Evolutionary conservation across 2,113 vertebrate species (phyloP).

Genomic region (Centropristis striata): DNA sequence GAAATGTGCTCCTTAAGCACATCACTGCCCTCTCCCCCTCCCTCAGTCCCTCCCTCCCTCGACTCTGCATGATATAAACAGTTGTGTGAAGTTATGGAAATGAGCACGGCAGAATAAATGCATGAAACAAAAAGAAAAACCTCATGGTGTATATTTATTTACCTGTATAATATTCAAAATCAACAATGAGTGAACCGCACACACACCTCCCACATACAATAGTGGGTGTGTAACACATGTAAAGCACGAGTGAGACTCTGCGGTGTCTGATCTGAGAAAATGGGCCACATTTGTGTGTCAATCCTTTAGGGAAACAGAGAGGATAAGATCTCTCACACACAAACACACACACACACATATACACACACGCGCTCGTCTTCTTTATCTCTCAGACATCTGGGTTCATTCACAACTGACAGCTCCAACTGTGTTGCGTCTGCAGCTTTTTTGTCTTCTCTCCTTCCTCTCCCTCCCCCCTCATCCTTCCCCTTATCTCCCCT

Average conservation of each 20-base stretch:
- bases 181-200: conserved; percentile 14
- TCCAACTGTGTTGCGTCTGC: conserved; percentile 59
- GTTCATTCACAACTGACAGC: conserved; percentile 70
- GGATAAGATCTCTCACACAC: conserved; percentile 48
- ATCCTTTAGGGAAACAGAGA: conserved; percentile 54
- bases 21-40: conserved; percentile 63
- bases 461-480: background rate
- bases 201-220: conserved; percentile 5
- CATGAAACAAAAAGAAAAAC: conserved; percentile 36
- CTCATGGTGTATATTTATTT: conserved; percentile 27
- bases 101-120: conserved; percentile 24
- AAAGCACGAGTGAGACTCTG: conserved; percentile 22
- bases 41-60: conserved; percentile 10
- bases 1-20: conserved; percentile 53
- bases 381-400: conserved; percentile 72
- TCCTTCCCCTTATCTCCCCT: background rate
- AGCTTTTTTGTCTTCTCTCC: conserved; percentile 28
- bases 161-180: conserved; percentile 11
- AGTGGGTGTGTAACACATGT: conserved; percentile 15
- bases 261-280: conserved; percentile 51
- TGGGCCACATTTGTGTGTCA: conserved; percentile 58
- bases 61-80: conserved; percentile 32
- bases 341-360: background rate
- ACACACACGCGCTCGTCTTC: background rate
- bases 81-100: conserved; percentile 60